Conservation (phyloP, 2,113 vertebrate species). For the Myrmophylax atrothorax region DNA sequence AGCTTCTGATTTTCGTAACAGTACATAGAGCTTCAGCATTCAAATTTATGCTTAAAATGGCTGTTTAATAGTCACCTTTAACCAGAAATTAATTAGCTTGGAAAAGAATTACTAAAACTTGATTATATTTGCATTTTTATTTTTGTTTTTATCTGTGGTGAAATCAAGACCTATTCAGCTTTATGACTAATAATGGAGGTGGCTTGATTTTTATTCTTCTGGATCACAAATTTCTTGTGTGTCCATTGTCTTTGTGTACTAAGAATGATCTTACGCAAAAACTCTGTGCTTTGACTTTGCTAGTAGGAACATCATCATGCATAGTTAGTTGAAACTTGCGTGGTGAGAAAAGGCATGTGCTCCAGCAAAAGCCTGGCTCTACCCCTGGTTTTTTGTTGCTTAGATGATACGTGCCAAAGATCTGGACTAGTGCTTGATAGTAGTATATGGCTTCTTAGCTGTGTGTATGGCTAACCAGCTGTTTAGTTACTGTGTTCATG, state of each 20-base stretch:
- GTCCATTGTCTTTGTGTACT: not conserved
- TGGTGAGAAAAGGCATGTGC: not conserved
- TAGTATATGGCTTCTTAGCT: not conserved
- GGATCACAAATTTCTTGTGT: not conserved
- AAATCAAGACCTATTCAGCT: constrained; percentile 18
- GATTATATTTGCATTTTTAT: constrained; percentile 5
- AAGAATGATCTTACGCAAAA: not conserved
- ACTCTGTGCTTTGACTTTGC: not conserved
- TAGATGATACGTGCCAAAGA: not conserved
- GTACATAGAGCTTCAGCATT: not conserved
- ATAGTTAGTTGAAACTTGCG: not conserved
- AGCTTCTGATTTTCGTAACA: not conserved
- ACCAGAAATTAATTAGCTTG: not conserved
- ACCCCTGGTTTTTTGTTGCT: not conserved
- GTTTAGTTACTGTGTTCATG: not conserved
- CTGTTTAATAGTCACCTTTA: not conserved
- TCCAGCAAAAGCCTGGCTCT: not conserved
- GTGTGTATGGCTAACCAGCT: not conserved
- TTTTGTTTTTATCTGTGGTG: not conserved
- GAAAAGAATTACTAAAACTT: constrained; percentile 8
- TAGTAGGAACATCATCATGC: not conserved
- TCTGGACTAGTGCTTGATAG: not conserved
- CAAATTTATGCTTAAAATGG: not conserved
- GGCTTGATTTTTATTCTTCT: not conserved
- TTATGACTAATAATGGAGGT: not conserved